Conservation (phyloP, 2,113 vertebrate genomes). For the Sprattus sprattus region DNA sequence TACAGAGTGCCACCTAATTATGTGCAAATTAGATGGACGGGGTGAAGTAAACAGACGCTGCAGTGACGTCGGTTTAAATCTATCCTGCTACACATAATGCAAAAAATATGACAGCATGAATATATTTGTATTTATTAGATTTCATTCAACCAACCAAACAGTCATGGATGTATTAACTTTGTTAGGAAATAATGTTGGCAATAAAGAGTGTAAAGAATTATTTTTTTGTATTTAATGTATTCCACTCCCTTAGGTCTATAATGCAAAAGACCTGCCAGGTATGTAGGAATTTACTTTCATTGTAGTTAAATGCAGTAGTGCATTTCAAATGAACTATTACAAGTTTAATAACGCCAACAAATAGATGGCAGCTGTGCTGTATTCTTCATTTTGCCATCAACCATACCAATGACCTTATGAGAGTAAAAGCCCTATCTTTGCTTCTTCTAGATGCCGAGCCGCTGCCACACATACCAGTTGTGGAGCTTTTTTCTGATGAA, state of each 20-base stretch:
- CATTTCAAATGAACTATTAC: too few relatives aligned
- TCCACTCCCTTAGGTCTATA: slow-evolving; percentile 55
- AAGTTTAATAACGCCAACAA: too few relatives aligned
- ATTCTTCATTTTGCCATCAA: background rate
- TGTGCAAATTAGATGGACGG: too few relatives aligned
- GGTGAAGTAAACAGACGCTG: too few relatives aligned
- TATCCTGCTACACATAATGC: too few relatives aligned
- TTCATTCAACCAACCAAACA: too few relatives aligned
- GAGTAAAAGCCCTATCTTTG: background rate
- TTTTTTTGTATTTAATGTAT: background rate
- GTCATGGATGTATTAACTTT: too few relatives aligned
- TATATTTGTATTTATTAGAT: background rate
- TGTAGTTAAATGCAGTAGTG: too few relatives aligned
- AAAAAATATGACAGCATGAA: background rate
- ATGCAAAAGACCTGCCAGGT: slow-evolving; percentile 64
- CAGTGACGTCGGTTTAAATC: too few relatives aligned
- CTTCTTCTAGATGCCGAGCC: slow-evolving; percentile 63
- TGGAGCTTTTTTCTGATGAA: slow-evolving; percentile 69
- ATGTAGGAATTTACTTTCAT: background rate
- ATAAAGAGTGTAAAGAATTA: background rate
- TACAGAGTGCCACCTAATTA: too few relatives aligned
- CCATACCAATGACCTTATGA: background rate
- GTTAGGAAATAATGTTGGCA: too few relatives aligned
- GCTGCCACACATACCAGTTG: slow-evolving; percentile 71
- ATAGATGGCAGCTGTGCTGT: background rate